Percentiles rank a stretch among this genome's conserved stretches.
phyloP scores from a whole-genome alignment of 2,888 invertebrate genomes.

The Plagiodera versicolora region DNA sequence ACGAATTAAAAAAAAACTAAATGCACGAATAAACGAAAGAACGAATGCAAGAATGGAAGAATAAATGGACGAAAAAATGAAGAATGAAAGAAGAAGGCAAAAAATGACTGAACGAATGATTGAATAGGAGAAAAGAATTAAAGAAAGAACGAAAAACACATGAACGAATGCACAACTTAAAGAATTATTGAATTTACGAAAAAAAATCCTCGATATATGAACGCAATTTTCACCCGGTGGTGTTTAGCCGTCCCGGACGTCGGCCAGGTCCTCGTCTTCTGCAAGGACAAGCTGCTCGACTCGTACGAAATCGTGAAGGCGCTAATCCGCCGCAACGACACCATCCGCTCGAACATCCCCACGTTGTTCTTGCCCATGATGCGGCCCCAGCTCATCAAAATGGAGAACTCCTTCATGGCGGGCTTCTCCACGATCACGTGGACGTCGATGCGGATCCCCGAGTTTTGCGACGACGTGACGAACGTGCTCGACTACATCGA shows the following conservation, averaged over 20 bases:
- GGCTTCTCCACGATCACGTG: constrained; percentile 79
- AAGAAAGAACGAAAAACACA: no score
- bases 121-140: no score
- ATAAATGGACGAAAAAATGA: no score
- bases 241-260: constrained; percentile 72
- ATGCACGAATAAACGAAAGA: no score
- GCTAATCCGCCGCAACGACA: constrained; percentile 65
- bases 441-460: constrained; percentile 75
- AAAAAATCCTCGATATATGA: no score
- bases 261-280: constrained; percentile 74
- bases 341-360: constrained; percentile 64
- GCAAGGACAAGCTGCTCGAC: constrained; percentile 68
- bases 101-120: no score
- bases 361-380: constrained; percentile 71
- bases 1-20: no score
- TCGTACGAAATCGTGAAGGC: constrained; percentile 65
- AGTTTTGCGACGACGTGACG: constrained; percentile 63
- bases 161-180: no score
- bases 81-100: no score
- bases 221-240: no score
- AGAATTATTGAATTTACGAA: no score
- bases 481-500: constrained; percentile 64
- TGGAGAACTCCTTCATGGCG: constrained; percentile 73
- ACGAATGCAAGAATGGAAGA: no score
- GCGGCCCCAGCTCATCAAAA: constrained; percentile 65